Conservation (phyloP, 1,140 invertebrate species). For the Brachystomella parvula region DNA sequence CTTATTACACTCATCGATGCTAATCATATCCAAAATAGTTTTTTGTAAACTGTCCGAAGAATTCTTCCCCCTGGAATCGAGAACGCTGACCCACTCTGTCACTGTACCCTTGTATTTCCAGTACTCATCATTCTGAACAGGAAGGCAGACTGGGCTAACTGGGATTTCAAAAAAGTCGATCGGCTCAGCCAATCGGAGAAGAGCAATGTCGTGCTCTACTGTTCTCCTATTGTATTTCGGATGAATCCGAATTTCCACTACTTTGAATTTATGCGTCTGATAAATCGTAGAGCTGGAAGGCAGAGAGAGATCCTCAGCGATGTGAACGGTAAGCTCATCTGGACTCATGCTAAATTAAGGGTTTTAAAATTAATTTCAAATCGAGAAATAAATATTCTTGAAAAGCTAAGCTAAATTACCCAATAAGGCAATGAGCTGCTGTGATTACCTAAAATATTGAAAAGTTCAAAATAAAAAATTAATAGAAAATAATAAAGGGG, state of each 20-base stretch:
- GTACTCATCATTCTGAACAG: neutral
- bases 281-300: conserved; percentile 4
- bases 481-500: too few relatives aligned
- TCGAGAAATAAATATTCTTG: too few relatives aligned
- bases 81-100: conserved; percentile 5
- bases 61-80: neutral
- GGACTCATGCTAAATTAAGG: neutral
- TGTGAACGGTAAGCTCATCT: neutral
- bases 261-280: neutral
- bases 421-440: too few relatives aligned
- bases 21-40: neutral
- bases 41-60: conserved; percentile 2
- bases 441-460: too few relatives aligned
- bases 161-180: conserved; percentile 17
- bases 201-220: conserved; percentile 27
- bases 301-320: neutral
- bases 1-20: neutral
- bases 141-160: conserved; percentile 1
- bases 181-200: conserved; percentile 17
- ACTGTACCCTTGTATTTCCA: neutral
- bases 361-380: too few relatives aligned
- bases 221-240: conserved; percentile 13
- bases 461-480: too few relatives aligned
- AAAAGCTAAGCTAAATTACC: too few relatives aligned
- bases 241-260: conserved; percentile 16